Percentiles rank a stretch among this genome's conserved stretches.
phyloP scores from a whole-genome alignment of 2,797 vertebrate species.

The Xyrichtys novacula region DNA sequence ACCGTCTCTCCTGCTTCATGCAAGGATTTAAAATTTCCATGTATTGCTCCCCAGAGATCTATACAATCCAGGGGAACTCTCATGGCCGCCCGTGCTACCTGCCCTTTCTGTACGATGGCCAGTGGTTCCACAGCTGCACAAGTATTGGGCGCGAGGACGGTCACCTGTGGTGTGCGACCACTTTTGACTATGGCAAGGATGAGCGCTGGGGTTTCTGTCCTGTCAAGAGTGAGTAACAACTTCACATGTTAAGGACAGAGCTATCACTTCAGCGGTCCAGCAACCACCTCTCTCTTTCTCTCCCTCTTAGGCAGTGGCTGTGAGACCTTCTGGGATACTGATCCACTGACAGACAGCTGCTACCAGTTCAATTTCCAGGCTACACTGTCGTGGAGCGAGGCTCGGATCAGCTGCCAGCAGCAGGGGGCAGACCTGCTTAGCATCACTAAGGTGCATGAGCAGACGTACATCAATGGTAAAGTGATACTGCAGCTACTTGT shows the following conservation, averaged over 20 bases:
- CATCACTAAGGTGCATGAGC: constrained; percentile 96
- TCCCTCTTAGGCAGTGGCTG: constrained; percentile 88
- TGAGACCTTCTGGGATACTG: constrained; percentile 97
- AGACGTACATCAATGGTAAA: constrained; percentile 97
- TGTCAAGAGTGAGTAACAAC: constrained; percentile 89
- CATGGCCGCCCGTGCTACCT: constrained; percentile 94
- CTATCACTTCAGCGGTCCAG: not conserved
- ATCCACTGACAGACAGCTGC: constrained; percentile 95
- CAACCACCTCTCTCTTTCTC: not conserved
- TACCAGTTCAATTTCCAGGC: constrained; percentile 99
- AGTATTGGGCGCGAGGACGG: constrained; percentile 93
- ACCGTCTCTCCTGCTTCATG: not conserved
- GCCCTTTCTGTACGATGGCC: constrained; percentile 95
- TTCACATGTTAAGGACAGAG: not conserved
- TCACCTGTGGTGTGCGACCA: constrained; percentile 97
- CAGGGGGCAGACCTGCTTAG: constrained; percentile 96
- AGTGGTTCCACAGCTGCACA: constrained; percentile 97
- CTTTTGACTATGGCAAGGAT: constrained; percentile 93
- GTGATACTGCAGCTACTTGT: not conserved
- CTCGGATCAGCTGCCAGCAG: constrained; percentile 95
- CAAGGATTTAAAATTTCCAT: constrained; percentile 30
- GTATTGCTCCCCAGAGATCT: constrained; percentile 88
- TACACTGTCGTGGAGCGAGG: constrained; percentile 94
- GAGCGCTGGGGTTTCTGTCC: constrained; percentile 99
- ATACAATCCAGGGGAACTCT: constrained; percentile 98